A percentile compares a stretch with the other conserved stretches of the same genome.
Evolutionary conservation across 2,888 invertebrate species (phyloP).

Genomic region (Clepsis dumicolana): DNA sequence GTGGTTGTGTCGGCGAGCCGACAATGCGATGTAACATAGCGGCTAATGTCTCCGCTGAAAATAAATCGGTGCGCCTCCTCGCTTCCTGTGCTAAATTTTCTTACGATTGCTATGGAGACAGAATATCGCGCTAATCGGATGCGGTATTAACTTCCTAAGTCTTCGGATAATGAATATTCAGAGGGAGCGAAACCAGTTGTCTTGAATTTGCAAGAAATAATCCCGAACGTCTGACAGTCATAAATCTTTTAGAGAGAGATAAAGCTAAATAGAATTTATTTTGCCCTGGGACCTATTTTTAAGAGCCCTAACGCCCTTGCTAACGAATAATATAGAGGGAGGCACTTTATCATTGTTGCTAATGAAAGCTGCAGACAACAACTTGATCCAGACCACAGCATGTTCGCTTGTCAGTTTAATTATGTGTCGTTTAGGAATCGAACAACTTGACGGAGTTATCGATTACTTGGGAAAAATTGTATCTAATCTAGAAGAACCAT

Average conservation of each 20-base stretch:
- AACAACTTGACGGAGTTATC: background rate
- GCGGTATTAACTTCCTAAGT: slow-evolving; percentile 61
- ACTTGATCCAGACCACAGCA: background rate
- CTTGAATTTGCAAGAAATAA: slow-evolving; percentile 75
- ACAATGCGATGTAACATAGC: slow-evolving; percentile 54
- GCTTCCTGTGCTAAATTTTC: slow-evolving; percentile 50
- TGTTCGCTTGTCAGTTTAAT: background rate
- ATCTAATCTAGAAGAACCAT: too few species aligned
- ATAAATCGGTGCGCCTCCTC: slow-evolving; percentile 59
- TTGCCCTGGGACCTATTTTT: slow-evolving; percentile 34
- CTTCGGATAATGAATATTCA: slow-evolving; percentile 76
- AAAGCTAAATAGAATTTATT: slow-evolving; percentile 45
- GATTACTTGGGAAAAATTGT: too few species aligned
- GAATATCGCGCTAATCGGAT: slow-evolving; percentile 64
- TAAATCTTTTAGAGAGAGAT: slow-evolving; percentile 63
- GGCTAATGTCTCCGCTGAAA: slow-evolving; percentile 59
- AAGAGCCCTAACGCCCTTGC: slow-evolving; percentile 21
- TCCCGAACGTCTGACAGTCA: slow-evolving; percentile 61
- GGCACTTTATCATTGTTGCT: slow-evolving; percentile 26
- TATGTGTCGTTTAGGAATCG: background rate
- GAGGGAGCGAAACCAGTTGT: slow-evolving; percentile 68
- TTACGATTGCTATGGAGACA: slow-evolving; percentile 44
- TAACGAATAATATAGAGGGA: slow-evolving; percentile 24
- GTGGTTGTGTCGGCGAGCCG: background rate
- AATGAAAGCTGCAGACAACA: slow-evolving; percentile 26